These are phyloP conservation scores for Lutjanus erythropterus DNA, from an alignment of 2,113 vertebrate species.

Conservation along the genomic window DNA sequence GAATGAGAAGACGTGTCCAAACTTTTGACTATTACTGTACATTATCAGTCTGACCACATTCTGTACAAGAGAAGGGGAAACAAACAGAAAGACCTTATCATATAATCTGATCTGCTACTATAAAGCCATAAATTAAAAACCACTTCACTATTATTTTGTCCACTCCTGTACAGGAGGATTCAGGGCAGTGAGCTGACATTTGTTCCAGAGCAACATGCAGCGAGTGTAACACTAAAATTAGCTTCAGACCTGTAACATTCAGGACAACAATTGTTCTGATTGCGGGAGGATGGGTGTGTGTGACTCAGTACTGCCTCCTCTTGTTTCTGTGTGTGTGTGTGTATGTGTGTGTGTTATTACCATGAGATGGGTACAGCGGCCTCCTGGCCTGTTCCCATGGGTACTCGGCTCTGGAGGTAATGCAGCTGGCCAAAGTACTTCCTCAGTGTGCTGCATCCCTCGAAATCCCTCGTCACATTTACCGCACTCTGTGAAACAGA, in stretches of 20 bases:
- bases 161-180: neutral
- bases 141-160: constrained; percentile 6
- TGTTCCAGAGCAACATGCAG: neutral
- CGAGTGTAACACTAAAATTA: neutral
- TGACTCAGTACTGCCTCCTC: neutral
- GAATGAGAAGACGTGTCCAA: too few species aligned
- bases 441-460: constrained; percentile 96
- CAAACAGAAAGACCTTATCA: neutral
- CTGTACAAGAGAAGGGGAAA: too few species aligned
- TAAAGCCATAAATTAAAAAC: neutral
- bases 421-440: constrained; percentile 98
- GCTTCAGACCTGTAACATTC: constrained; percentile 1
- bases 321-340: neutral
- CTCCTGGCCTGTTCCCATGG: constrained; percentile 92
- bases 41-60: neutral
- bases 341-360: constrained; percentile 77
- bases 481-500: constrained; percentile 82
- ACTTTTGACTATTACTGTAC: too few species aligned
- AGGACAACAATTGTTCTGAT: neutral
- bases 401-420: constrained; percentile 96
- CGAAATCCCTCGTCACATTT: constrained; percentile 95
- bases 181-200: neutral
- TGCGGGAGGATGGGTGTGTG: neutral
- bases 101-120: neutral
- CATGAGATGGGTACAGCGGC: constrained; percentile 92